A percentile compares a stretch with the other conserved stretches of the same genome.
Evolutionary conservation across 2,888 invertebrate species (phyloP).

Genomic region (Dynastes grantii): DNA sequence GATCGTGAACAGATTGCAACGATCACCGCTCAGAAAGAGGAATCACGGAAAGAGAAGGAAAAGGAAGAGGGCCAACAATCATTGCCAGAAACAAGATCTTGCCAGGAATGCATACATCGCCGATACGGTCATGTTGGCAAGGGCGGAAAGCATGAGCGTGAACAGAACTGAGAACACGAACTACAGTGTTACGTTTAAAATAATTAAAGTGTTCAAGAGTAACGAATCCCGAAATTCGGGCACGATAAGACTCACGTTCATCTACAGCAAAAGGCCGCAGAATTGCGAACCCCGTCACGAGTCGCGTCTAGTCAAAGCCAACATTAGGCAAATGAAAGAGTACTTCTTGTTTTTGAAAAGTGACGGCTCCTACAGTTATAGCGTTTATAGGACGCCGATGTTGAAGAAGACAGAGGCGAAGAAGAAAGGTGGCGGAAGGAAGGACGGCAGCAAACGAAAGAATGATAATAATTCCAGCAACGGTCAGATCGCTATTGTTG

Average conservation of each 20-base stretch:
- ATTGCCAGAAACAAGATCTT: slow-evolving; percentile 77
- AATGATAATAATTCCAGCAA: slow-evolving; percentile 44
- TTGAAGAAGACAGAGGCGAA: slow-evolving; percentile 62
- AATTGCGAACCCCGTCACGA: slow-evolving; percentile 64
- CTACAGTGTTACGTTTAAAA: slow-evolving; percentile 80
- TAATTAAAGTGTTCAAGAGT: slow-evolving; percentile 77
- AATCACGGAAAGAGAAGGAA: slow-evolving; percentile 48
- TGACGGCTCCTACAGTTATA: slow-evolving; percentile 75
- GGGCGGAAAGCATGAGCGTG: slow-evolving; percentile 77
- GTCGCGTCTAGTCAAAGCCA: slow-evolving; percentile 72
- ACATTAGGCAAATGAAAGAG: slow-evolving; percentile 74
- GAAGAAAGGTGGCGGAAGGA: slow-evolving; percentile 60
- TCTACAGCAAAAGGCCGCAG: slow-evolving; percentile 66
- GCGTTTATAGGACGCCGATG: slow-evolving; percentile 74
- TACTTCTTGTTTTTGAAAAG: slow-evolving; percentile 76
- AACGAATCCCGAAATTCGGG: slow-evolving; percentile 67
- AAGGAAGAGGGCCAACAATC: slow-evolving; percentile 62
- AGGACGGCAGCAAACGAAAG: slow-evolving; percentile 58
- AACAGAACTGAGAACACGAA: slow-evolving; percentile 71
- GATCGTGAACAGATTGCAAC: slow-evolving; percentile 56
- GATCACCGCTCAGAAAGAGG: slow-evolving; percentile 56
- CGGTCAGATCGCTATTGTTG: slow-evolving; percentile 52
- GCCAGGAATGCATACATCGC: slow-evolving; percentile 78
- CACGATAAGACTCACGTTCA: slow-evolving; percentile 73
- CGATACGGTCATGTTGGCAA: slow-evolving; percentile 79